Evolutionary conservation across 2,888 invertebrate genomes (phyloP).

Genomic region (Zygaena filipendulae): DNA sequence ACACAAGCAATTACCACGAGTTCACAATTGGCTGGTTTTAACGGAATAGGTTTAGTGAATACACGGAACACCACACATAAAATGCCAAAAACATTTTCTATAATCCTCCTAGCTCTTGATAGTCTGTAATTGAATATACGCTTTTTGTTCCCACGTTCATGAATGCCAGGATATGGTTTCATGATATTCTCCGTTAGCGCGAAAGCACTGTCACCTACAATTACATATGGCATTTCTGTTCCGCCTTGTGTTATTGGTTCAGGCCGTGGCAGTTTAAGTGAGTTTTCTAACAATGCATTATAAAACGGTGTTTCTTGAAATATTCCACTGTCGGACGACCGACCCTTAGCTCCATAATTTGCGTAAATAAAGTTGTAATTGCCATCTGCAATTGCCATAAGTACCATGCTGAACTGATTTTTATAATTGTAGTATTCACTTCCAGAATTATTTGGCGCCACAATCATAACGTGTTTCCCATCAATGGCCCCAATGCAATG

Average conservation of each 20-base stretch:
- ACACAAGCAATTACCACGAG: slow-evolving; percentile 16
- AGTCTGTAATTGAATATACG: slow-evolving; percentile 18
- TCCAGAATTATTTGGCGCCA: slow-evolving; percentile 19
- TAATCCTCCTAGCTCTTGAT: slow-evolving; percentile 17
- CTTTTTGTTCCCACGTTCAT: slow-evolving; percentile 16
- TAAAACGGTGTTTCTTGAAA: slow-evolving; percentile 21
- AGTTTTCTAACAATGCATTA: slow-evolving; percentile 18
- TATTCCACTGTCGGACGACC: slow-evolving; percentile 21
- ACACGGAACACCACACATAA: slow-evolving; percentile 9
- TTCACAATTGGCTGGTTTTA: slow-evolving; percentile 17
- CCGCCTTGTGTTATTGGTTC: slow-evolving; percentile 18
- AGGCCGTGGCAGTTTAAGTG: slow-evolving; percentile 17
- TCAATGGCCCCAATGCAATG: slow-evolving; percentile 17
- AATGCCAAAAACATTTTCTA: slow-evolving; percentile 18
- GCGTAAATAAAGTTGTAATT: slow-evolving; percentile 20
- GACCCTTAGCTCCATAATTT: slow-evolving; percentile 20
- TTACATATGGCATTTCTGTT: slow-evolving; percentile 18
- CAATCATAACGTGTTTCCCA: slow-evolving; percentile 16
- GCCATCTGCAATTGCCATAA: slow-evolving; percentile 19
- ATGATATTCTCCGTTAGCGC: slow-evolving; percentile 21
- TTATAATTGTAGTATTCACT: slow-evolving; percentile 20
- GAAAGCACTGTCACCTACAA: slow-evolving; percentile 26
- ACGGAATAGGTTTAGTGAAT: slow-evolving; percentile 17
- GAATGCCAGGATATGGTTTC: slow-evolving; percentile 18
- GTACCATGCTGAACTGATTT: slow-evolving; percentile 19